phyloP scores from a whole-genome alignment of 2,888 invertebrate genomes.

The Drosophila affinis region DNA sequence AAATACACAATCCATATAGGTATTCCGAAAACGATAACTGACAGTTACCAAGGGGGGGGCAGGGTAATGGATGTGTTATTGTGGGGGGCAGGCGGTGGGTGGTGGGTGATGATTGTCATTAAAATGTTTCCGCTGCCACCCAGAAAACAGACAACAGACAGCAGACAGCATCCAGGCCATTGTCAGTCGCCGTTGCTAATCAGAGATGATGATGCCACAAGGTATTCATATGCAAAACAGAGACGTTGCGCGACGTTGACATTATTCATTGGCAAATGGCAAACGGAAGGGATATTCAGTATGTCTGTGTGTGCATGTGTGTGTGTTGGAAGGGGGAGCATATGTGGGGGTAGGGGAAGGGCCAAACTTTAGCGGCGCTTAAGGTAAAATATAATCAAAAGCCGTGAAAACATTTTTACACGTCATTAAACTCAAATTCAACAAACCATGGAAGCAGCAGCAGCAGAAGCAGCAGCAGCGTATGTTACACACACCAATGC shows the following conservation, averaged over 20 bases:
- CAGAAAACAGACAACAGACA: constrained; percentile 6
- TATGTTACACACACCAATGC: constrained; percentile 50
- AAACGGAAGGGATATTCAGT: constrained; percentile 70
- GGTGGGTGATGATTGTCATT: constrained; percentile 59
- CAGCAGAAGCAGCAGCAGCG: constrained; percentile 68
- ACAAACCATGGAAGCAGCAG: constrained; percentile 69
- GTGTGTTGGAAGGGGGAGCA: constrained; percentile 3
- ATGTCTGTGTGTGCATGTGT: constrained; percentile 4
- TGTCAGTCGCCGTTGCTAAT: constrained; percentile 73
- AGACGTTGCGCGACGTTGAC: constrained; percentile 38
- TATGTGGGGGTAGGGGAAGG: neutral
- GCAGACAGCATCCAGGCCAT: constrained; percentile 37
- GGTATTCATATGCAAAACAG: constrained; percentile 78
- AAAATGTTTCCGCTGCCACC: constrained; percentile 69
- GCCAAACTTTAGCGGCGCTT: constrained; percentile 70
- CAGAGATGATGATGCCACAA: constrained; percentile 65
- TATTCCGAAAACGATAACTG: constrained; percentile 77
- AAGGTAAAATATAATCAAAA: constrained; percentile 80
- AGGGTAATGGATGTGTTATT: neutral
- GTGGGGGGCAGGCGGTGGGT: no score
- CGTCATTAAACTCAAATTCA: constrained; percentile 81
- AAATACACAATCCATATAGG: constrained; percentile 29
- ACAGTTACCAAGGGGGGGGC: constrained; percentile 40
- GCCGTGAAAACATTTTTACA: constrained; percentile 80
- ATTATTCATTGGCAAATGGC: constrained; percentile 78